Evolutionary conservation across 2,888 invertebrate genomes (phyloP), one percentile per base, ranked within the genome.

Genomic region (Zootermopsis nevadensis): DNA sequence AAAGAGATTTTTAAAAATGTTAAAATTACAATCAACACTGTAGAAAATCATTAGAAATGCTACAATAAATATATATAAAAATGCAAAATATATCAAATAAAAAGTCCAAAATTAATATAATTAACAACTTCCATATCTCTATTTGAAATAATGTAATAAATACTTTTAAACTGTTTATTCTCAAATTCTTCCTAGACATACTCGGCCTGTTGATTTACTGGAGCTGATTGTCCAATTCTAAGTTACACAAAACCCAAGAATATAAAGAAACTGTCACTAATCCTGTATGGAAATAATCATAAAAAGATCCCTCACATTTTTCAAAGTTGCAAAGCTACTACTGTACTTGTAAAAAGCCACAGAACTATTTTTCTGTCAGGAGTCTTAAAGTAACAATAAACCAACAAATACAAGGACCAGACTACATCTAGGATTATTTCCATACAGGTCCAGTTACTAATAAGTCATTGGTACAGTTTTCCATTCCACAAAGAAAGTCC

Each of bases 11-110:
- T 24, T n/a, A 60, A 27, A 60, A 60, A 8, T 60, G 60, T 60
- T 27, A 60, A n/a, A 60, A 60, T 60, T 27, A 60, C 60, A 60
- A 60, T 60, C 60, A 60, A 60, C 60, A 60, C 60, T 60, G 60
- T 60, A 60, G 60, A 60, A 60, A 60, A 60, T 60, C 60, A 60
- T 60, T 27, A 60, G 60, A 60, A 60, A 60, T 60, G 60, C 60
- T 60, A 60, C 60, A 60, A 60, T 60, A 60, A 60, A 60, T 60
- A 60, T 60, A 60, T 60, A n/a, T n/a, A n/a, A 60, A 60, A 60
- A 60, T 60, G 60, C 60, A 60, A n/a, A 60, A 60, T 60, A 60
- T 60, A 27, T 60, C 60, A 60, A 27, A n/a, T 60, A 60, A 60
- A 60, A 60, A n/a, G 60, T 60, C 60, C n/a, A 0, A 60, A 60